These are phyloP conservation scores for Branchinecta lindahli DNA, from an alignment of 1,140 invertebrate genomes.

Conservation along the genomic window DNA sequence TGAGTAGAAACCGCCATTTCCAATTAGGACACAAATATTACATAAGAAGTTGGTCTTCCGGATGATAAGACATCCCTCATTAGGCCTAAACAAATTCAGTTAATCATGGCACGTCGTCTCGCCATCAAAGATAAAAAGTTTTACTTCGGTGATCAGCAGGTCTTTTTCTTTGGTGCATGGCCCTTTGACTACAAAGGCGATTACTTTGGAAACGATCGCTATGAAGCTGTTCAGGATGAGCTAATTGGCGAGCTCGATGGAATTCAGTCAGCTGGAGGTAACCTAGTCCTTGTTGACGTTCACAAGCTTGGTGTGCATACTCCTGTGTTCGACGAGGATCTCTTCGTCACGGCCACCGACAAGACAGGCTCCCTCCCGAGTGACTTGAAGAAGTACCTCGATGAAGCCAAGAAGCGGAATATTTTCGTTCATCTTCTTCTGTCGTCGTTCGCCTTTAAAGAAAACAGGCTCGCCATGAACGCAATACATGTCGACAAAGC, in stretches of 20 bases:
- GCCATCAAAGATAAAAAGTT: background rate
- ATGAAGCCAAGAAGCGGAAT: slow-evolving; percentile 26
- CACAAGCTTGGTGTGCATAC: slow-evolving; percentile 32
- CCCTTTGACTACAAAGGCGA: slow-evolving; percentile 5
- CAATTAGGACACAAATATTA: no score
- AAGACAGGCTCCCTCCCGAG: slow-evolving; percentile 20
- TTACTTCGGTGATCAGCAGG: background rate
- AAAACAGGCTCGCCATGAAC: slow-evolving; percentile 15
- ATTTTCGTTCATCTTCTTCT: slow-evolving; percentile 30
- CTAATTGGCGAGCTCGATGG: background rate
- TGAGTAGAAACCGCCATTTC: no score
- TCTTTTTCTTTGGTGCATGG: background rate
- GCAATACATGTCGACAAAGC: background rate
- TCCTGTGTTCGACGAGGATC: slow-evolving; percentile 22
- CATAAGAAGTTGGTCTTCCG: no score
- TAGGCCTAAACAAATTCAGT: no score
- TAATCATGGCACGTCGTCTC: background rate
- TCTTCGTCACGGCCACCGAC: slow-evolving; percentile 23
- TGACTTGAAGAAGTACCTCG: slow-evolving; percentile 22
- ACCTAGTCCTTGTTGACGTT: slow-evolving; percentile 18
- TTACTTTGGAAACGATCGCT: slow-evolving; percentile 3
- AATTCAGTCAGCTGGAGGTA: background rate
- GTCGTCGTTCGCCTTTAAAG: slow-evolving; percentile 31
- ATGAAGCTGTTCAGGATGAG: background rate
- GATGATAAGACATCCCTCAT: no score